Evolutionary conservation across 1,140 invertebrate species (phyloP).

Genomic region (Eupristina koningsbergeri): DNA sequence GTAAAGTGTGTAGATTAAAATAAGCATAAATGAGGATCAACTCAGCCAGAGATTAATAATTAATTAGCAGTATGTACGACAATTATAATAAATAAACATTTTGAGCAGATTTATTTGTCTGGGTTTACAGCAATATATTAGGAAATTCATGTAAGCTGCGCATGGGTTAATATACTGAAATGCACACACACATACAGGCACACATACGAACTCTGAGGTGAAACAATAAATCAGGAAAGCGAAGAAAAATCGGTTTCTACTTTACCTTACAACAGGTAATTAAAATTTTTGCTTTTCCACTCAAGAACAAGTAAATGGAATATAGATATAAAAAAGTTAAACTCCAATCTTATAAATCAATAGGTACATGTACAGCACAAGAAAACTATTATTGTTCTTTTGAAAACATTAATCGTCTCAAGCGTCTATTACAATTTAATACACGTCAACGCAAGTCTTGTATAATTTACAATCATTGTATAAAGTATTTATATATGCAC

Average conservation of each 20-base stretch:
- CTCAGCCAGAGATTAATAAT: too few relatives aligned
- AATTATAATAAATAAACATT: too few relatives aligned
- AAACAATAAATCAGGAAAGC: not conserved
- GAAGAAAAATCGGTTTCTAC: not conserved
- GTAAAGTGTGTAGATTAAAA: too few relatives aligned
- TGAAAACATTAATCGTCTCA: too few relatives aligned
- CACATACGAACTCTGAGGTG: too few relatives aligned
- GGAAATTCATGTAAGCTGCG: not conserved
- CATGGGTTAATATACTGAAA: not conserved
- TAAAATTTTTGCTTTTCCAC: not conserved
- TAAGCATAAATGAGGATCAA: too few relatives aligned
- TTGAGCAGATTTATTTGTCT: not conserved
- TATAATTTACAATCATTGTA: not conserved
- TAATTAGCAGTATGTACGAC: too few relatives aligned
- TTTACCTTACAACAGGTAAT: not conserved
- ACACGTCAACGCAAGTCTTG: not conserved
- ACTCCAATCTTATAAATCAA: too few relatives aligned
- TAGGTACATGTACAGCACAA: too few relatives aligned
- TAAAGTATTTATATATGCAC: not conserved
- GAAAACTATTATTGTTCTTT: too few relatives aligned
- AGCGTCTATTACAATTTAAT: not conserved
- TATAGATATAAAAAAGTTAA: not conserved
- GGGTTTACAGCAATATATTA: not conserved
- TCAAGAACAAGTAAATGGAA: not conserved
- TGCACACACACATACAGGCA: not conserved